phyloP scores from a whole-genome alignment of 2,797 vertebrate species.

The Melanogrammus aeglefinus region DNA sequence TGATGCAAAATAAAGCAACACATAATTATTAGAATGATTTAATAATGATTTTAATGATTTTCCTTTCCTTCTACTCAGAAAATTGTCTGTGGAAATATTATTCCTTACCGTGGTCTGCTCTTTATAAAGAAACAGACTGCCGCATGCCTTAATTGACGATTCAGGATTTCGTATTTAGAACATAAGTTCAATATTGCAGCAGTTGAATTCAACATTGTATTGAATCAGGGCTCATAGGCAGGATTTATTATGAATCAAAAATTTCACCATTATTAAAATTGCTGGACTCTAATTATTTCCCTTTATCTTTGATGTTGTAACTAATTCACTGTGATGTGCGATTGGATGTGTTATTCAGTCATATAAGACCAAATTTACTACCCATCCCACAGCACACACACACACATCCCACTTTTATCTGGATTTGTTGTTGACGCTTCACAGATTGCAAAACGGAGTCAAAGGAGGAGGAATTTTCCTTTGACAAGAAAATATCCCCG shows the following conservation, averaged over 20 bases:
- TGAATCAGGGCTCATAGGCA: background rate
- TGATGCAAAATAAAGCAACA: too few relatives aligned
- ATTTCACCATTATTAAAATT: background rate
- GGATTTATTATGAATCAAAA: background rate
- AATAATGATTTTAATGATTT: too few relatives aligned
- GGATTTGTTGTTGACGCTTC: slow-evolving; percentile 38
- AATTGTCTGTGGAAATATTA: too few relatives aligned
- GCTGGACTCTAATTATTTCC: slow-evolving; percentile 20
- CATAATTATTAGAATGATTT: too few relatives aligned
- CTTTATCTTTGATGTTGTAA: slow-evolving; percentile 22
- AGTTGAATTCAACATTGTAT: too few relatives aligned
- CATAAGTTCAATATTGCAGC: too few relatives aligned
- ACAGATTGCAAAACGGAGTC: slow-evolving; percentile 55
- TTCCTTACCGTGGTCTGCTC: too few relatives aligned
- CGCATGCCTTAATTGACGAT: too few relatives aligned
- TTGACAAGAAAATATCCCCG: slow-evolving; percentile 63
- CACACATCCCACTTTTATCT: slow-evolving; percentile 37
- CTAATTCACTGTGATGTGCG: background rate
- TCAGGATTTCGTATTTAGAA: too few relatives aligned
- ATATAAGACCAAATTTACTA: background rate
- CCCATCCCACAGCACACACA: background rate
- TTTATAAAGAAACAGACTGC: too few relatives aligned
- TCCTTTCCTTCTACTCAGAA: too few relatives aligned
- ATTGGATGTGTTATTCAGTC: slow-evolving; percentile 26
- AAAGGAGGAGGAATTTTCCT: slow-evolving; percentile 49